These are phyloP conservation scores for Rhinella marina DNA, from an alignment of 2,797 vertebrate genomes.

Conservation along the genomic window DNA sequence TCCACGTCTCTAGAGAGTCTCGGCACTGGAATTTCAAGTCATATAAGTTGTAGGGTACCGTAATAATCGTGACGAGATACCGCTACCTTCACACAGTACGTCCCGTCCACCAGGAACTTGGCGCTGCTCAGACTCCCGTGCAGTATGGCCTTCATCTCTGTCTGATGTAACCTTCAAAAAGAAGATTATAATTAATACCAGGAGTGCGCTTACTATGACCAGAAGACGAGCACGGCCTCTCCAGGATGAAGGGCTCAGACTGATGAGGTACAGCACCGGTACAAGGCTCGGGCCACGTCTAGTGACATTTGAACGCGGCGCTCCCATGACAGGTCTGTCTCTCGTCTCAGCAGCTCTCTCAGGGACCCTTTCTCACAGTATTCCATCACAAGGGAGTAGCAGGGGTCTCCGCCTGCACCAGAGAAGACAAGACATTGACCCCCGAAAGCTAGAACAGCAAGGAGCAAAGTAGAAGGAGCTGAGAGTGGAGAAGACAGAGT, in stretches of 20 bases:
- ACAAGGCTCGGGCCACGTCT: constrained; percentile 83
- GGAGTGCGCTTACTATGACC: neutral
- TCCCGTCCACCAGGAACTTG: constrained; percentile 84
- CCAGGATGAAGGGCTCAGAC: neutral
- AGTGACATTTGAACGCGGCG: constrained; percentile 77
- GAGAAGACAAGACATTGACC: neutral
- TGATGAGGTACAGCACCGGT: constrained; percentile 75
- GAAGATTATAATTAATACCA: neutral
- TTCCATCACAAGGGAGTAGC: constrained; percentile 87
- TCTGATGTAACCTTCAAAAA: constrained; percentile 81
- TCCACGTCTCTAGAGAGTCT: neutral
- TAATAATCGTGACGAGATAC: neutral
- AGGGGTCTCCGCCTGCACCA: constrained; percentile 72
- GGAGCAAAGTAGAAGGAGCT: neutral
- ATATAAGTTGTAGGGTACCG: neutral
- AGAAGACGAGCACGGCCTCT: neutral
- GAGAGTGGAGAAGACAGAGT: neutral
- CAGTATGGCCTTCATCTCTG: constrained; percentile 76
- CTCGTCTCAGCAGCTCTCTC: constrained; percentile 77
- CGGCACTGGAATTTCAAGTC: neutral
- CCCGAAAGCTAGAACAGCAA: neutral
- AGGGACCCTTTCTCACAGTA: constrained; percentile 86
- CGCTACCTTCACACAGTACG: constrained; percentile 84
- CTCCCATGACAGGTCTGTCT: constrained; percentile 71
- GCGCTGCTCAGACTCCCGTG: constrained; percentile 82